Percentiles rank a stretch among this genome's conserved stretches.
These are phyloP conservation scores for Eleutherodactylus coqui DNA, from an alignment of 2,797 vertebrate genomes.

Conservation along the genomic window DNA sequence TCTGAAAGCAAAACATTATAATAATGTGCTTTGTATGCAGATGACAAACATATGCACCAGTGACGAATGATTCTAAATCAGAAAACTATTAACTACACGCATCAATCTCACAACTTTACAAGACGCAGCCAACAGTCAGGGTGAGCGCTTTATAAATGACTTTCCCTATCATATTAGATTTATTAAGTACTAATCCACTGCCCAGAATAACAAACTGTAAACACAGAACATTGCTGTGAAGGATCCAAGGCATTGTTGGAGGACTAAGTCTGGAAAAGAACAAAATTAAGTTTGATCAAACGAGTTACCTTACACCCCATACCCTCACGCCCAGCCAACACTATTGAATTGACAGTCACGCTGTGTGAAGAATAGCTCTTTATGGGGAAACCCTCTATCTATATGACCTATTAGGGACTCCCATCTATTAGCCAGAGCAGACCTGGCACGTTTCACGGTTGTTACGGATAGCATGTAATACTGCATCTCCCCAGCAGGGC, in stretches of 20 bases:
- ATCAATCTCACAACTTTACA: conserved; percentile 18
- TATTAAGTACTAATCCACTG: neutral
- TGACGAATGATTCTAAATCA: conserved; percentile 29
- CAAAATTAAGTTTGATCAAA: too few species aligned
- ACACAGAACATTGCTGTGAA: neutral
- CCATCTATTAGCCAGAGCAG: too few species aligned
- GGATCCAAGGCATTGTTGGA: neutral
- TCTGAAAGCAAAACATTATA: neutral
- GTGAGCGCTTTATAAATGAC: neutral
- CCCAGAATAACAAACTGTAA: neutral
- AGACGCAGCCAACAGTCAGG: too few species aligned
- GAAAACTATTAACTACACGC: conserved; percentile 7
- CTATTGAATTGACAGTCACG: too few species aligned
- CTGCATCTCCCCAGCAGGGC: too few species aligned
- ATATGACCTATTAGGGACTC: too few species aligned
- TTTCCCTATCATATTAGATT: conserved; percentile 36
- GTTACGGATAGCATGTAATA: too few species aligned
- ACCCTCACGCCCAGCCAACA: too few species aligned
- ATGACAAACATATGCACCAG: conserved; percentile 22
- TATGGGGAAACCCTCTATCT: too few species aligned
- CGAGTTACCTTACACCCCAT: too few species aligned
- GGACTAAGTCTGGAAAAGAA: neutral
- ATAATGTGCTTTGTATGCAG: neutral
- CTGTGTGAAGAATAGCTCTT: too few species aligned
- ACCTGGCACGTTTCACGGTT: too few species aligned